Percentiles rank a stretch among this genome's conserved stretches.
Conservation (phyloP, 2,797 vertebrate genomes). For the Hypotaenidia okinawae region DNA sequence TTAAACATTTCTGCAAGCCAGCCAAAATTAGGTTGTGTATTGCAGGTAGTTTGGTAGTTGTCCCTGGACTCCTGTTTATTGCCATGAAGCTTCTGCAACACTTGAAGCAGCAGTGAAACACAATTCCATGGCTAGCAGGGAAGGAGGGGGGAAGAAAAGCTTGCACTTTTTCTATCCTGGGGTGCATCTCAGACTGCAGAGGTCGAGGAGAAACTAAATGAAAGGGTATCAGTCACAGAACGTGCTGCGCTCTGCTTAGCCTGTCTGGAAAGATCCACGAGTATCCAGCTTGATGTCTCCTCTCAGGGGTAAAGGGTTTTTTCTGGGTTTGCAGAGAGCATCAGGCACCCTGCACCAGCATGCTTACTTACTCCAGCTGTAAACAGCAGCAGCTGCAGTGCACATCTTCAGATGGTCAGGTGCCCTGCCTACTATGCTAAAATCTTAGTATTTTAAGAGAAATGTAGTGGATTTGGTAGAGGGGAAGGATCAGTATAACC, state of each 20-base stretch:
- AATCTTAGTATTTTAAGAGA: not conserved
- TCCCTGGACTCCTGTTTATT: not conserved
- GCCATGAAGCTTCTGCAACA: not conserved
- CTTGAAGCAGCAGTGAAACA: not conserved
- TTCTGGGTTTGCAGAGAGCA: not conserved
- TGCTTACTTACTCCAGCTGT: not conserved
- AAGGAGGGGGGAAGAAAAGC: not conserved
- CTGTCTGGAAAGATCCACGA: not conserved
- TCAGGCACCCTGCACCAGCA: not conserved
- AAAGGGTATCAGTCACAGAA: not conserved
- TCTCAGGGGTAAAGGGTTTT: not conserved
- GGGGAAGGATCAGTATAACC: not conserved
- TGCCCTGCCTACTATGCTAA: too few species aligned
- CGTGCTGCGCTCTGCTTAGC: rapidly evolving
- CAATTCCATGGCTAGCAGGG: not conserved
- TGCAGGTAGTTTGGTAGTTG: not conserved
- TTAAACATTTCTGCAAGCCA: not conserved
- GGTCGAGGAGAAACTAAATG: not conserved
- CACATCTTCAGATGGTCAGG: not conserved
- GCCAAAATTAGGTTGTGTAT: not conserved
- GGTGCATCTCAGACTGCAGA: not conserved
- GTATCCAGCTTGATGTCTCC: not conserved
- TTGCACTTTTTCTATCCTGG: not conserved
- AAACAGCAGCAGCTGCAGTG: not conserved
- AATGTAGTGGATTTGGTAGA: not conserved